phyloP scores from a whole-genome alignment of 1,140 invertebrate genomes.

The Drosophila pruinosa region DNA sequence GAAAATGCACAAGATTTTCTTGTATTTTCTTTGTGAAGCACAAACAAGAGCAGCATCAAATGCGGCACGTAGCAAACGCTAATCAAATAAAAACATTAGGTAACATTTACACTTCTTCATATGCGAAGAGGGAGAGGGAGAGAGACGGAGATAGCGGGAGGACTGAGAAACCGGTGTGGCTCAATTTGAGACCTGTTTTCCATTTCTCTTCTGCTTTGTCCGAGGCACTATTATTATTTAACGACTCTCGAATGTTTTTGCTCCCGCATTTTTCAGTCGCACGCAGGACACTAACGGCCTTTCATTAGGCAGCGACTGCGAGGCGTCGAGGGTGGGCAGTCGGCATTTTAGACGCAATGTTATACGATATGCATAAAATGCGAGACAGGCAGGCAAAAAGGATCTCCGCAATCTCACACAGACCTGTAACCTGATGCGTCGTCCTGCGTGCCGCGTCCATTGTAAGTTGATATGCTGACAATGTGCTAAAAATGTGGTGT shows the following conservation, averaged over 20 bases:
- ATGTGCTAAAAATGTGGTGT: constrained; percentile 75
- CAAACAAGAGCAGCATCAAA: constrained; percentile 39
- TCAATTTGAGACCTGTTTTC: constrained; percentile 46
- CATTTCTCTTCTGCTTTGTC: constrained; percentile 3
- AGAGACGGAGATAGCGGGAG: neutral
- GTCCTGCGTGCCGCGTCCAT: constrained; percentile 44
- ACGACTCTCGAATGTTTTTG: constrained; percentile 50
- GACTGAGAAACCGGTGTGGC: constrained; percentile 18
- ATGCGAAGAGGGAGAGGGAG: neutral
- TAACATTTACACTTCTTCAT: constrained; percentile 70
- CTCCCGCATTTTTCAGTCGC: constrained; percentile 60
- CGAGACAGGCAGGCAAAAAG: neutral
- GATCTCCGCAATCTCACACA: no score
- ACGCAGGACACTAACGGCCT: constrained; percentile 59
- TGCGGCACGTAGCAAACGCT: constrained; percentile 75
- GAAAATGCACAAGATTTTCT: constrained; percentile 66
- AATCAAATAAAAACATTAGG: constrained; percentile 81
- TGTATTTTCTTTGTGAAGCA: neutral
- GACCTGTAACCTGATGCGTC: constrained; percentile 68
- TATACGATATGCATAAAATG: constrained; percentile 66
- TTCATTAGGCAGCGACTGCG: constrained; percentile 63
- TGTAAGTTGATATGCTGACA: constrained; percentile 74
- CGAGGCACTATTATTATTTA: constrained; percentile 70
- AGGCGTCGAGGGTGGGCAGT: constrained; percentile 39
- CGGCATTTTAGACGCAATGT: constrained; percentile 49